Evolutionary conservation across 92 coral and sea anemone genomes (phyloP).

Genomic region (Metridium senile): DNA sequence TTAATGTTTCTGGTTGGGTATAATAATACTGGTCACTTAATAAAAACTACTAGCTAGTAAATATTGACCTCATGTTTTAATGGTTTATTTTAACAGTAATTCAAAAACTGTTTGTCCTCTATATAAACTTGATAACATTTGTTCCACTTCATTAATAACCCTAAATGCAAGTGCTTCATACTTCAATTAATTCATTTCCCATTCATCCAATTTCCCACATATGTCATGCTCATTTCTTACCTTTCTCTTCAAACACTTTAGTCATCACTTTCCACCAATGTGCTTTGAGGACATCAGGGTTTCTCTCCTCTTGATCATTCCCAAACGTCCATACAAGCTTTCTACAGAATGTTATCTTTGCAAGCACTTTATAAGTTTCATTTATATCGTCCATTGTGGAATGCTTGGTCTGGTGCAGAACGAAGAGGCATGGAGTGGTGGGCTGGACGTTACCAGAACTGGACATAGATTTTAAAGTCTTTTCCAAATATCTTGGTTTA

Average conservation of each 20-base stretch:
- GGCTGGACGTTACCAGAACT: conserved; percentile 78
- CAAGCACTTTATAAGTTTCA: conserved; percentile 82
- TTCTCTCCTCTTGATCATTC: conserved; percentile 78
- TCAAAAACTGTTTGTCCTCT: neutral
- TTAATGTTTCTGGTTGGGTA: too few relatives aligned
- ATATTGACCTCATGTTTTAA: too few relatives aligned
- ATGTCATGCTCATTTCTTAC: conserved; percentile 21
- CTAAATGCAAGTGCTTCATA: too few relatives aligned
- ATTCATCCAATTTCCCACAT: neutral
- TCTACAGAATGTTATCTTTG: conserved; percentile 86
- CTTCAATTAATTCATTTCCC: neutral
- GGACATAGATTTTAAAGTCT: conserved; percentile 85
- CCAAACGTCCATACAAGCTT: conserved; percentile 93
- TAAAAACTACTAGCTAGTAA: too few relatives aligned
- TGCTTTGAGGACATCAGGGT: conserved; percentile 74
- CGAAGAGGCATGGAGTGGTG: conserved; percentile 85
- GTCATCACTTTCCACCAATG: conserved; percentile 94
- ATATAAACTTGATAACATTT: neutral
- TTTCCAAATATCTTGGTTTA: conserved; percentile 83
- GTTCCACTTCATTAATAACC: too few relatives aligned
- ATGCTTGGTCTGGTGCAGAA: conserved; percentile 76
- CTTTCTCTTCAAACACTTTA: conserved; percentile 86
- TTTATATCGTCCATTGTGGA: conserved; percentile 81
- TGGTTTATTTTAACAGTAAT: too few relatives aligned
- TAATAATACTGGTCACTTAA: too few relatives aligned